These are phyloP conservation scores for Tachina grossa DNA, from an alignment of 2,888 invertebrate genomes.

Conservation along the genomic window DNA sequence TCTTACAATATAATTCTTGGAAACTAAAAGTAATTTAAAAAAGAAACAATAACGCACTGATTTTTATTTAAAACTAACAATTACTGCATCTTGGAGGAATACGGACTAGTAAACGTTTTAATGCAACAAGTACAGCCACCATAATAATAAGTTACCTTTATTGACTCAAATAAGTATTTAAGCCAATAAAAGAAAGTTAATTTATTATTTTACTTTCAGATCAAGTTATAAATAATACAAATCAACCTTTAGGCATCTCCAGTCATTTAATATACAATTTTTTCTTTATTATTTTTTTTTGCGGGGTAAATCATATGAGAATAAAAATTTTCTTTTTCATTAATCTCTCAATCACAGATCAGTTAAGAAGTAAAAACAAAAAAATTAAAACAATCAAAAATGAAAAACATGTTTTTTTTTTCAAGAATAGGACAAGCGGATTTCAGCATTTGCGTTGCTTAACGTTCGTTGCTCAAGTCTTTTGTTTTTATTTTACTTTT, in stretches of 20 bases:
- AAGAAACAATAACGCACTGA: not conserved
- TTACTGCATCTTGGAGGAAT: not conserved
- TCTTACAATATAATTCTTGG: not conserved
- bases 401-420: conserved; percentile 41
- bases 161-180: conserved; percentile 19
- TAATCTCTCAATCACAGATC: conserved; percentile 58
- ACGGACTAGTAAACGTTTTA: not conserved
- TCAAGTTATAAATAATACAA: conserved; percentile 44
- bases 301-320: conserved; percentile 17
- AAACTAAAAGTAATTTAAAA: not conserved
- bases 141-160: conserved; percentile 1
- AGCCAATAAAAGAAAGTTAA: conserved; percentile 51
- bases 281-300: not conserved
- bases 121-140: not conserved
- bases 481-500: conserved; percentile 58
- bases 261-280: conserved; percentile 1
- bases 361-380: conserved; percentile 21
- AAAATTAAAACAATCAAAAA: conserved; percentile 50
- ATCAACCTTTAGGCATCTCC: conserved; percentile 30
- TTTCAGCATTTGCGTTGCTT: not conserved
- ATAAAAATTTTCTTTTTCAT: conserved; percentile 40
- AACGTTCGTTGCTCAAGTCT: conserved; percentile 39
- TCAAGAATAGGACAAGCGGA: conserved; percentile 26
- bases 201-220: conserved; percentile 46
- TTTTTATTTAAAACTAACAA: not conserved